Base-by-base conservation (phyloP, 2,797 vertebrate genomes). In the Urophycis tenuis region DNA sequence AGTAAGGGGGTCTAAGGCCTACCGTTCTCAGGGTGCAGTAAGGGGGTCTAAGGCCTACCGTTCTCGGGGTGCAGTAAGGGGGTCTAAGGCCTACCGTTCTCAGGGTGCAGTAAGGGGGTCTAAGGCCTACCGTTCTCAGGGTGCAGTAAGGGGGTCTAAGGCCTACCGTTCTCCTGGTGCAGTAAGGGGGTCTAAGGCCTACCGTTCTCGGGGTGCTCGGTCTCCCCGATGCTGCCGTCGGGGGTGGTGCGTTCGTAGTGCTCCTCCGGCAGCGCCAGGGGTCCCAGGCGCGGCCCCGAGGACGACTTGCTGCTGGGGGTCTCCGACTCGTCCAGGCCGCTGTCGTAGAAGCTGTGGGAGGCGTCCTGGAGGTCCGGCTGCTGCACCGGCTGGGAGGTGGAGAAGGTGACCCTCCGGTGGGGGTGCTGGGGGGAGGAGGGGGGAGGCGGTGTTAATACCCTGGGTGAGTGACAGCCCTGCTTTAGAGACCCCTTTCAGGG, bases 231-330 rank as follows among this genome's bases (percentile, higher is more conserved):
- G 94, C 98, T 99, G 90, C 98, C 98, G 12, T 99, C 98, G 3
- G 98, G 98, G 64, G 98, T 99, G 89, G 98, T 99, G 76, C 98
- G 95, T 84, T 99, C 98, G 0, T 98, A 99, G 93, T 99, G 98
- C 85, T 99, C 97, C 90, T 99, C 98, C 0, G 98, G 97, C 85
- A 99, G 94, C 85, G 96, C 96, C 83, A 99, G 91, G 2, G 97
- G 97, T 87, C 96, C 97, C 0, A 98, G 96, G 78, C 97, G 96
- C 69, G 98, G 97, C 73, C 98, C 98, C 0, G 96, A 99, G 0
- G 98, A 99, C 0, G 97, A 99, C 90, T 99, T 99, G 90, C 96
- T 98, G 93, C 97, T 99, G 41, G 98, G 98, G 8, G 98, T 99
- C 93, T 99, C 98, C 0, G 98, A 99, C 84, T 99, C 98, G 88